A percentile compares a stretch with the other conserved stretches of the same genome.
Conservation (phyloP, 1,140 invertebrate species). For the Paraescarpia echinospica region DNA sequence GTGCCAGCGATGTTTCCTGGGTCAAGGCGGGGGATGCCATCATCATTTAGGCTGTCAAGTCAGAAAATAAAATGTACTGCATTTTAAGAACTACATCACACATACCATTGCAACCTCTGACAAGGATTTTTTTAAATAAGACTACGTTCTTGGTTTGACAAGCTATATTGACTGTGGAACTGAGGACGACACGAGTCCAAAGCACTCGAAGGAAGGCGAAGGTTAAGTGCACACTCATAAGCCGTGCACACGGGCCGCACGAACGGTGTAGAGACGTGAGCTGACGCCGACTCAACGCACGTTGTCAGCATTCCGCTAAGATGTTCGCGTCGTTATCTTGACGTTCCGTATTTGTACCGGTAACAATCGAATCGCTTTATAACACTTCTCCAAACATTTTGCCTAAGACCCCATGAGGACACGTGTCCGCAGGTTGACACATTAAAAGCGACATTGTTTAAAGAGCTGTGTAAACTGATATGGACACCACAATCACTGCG, state of each 20-base stretch:
- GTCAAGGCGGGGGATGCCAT: too few relatives aligned
- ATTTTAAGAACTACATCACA: background rate
- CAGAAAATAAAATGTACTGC: background rate
- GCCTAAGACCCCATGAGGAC: too few relatives aligned
- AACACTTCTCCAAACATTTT: background rate
- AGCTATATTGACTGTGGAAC: background rate
- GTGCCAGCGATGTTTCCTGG: too few relatives aligned
- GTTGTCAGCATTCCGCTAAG: background rate
- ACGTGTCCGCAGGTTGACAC: too few relatives aligned
- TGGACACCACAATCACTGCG: too few relatives aligned
- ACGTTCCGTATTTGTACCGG: background rate
- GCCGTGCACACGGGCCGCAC: background rate
- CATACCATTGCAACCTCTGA: background rate
- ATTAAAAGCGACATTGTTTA: too few relatives aligned
- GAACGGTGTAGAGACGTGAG: background rate
- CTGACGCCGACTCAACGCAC: background rate
- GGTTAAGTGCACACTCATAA: background rate
- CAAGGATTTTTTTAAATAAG: background rate
- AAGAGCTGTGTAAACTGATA: too few relatives aligned
- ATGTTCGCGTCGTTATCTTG: background rate
- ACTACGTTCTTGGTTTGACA: background rate
- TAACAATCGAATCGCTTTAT: background rate
- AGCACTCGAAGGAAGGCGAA: background rate
- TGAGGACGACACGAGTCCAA: too few relatives aligned
- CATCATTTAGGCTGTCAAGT: background rate